phyloP scores from a whole-genome alignment of 2,888 invertebrate genomes.

The Dynastes tityus region DNA sequence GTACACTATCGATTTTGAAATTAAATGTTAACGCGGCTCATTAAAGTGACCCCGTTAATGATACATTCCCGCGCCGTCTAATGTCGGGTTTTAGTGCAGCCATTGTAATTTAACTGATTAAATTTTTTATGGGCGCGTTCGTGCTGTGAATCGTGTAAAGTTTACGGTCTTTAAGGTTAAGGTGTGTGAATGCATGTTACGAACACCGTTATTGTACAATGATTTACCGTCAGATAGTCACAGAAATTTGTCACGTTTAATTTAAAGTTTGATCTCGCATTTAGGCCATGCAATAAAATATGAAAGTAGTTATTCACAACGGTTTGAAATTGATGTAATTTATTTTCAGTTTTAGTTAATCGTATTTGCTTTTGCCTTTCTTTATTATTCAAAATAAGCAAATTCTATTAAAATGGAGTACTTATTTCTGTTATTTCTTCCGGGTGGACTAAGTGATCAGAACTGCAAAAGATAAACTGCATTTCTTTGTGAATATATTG shows the following conservation, averaged over 20 bases:
- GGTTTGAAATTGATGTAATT: no score
- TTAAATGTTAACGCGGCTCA: constrained; percentile 42
- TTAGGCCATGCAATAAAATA: background rate
- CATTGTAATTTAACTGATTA: constrained; percentile 45
- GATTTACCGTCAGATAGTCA: constrained; percentile 19
- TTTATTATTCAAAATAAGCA: no score
- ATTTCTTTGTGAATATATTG: no score
- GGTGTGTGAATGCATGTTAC: constrained; percentile 14
- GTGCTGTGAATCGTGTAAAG: constrained; percentile 20
- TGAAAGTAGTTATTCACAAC: background rate
- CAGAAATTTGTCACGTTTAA: constrained; percentile 29
- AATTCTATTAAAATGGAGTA: no score
- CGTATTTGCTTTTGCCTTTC: no score
- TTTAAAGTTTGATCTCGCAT: background rate
- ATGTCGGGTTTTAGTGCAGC: constrained; percentile 38
- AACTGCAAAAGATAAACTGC: no score
- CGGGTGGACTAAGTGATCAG: no score
- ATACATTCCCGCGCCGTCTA: constrained; percentile 29
- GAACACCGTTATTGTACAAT: background rate
- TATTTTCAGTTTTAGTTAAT: no score
- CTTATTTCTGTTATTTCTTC: no score
- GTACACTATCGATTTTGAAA: constrained; percentile 39
- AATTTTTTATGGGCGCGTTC: constrained; percentile 42
- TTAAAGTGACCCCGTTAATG: constrained; percentile 45
- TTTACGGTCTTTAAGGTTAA: constrained; percentile 34